Percentiles rank a stretch among this genome's conserved stretches.
Evolutionary conservation across 1,140 invertebrate species (phyloP).

Genomic region (Drosophila aff.): DNA sequence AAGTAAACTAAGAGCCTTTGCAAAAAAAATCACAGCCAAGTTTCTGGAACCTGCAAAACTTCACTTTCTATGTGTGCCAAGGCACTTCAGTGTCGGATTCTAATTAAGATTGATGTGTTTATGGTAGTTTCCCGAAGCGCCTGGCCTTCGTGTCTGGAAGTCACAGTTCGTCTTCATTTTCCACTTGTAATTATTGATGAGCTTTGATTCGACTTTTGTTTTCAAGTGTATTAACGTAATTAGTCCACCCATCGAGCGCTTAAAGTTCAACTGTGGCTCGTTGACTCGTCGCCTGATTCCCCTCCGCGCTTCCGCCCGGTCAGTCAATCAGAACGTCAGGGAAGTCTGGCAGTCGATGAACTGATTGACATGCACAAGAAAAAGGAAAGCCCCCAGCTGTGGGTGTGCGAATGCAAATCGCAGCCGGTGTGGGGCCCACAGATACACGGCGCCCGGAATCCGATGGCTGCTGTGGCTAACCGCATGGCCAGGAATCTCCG

Average conservation of each 20-base stretch:
- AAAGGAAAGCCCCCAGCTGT: constrained; percentile 18
- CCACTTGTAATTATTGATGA: constrained; percentile 56
- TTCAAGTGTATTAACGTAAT: constrained; percentile 56
- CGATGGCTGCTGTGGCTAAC: constrained; percentile 50
- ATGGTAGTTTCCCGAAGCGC: constrained; percentile 17
- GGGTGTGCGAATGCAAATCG: constrained; percentile 50
- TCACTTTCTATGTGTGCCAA: constrained; percentile 47
- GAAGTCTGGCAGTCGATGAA: constrained; percentile 33
- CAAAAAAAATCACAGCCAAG: constrained; percentile 35
- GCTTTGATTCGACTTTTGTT: constrained; percentile 47
- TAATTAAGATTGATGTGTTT: constrained; percentile 83
- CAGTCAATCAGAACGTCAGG: constrained; percentile 48
- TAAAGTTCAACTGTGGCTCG: constrained; percentile 29
- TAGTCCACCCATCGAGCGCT: constrained; percentile 29
- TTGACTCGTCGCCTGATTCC: background rate
- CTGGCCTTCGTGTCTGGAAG: constrained; percentile 29
- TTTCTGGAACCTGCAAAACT: constrained; percentile 26
- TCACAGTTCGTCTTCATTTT: constrained; percentile 30
- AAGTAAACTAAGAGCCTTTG: constrained; percentile 16
- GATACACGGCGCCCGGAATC: constrained; percentile 14
- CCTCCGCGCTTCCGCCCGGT: background rate
- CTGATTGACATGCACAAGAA: constrained; percentile 61
- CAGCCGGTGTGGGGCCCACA: constrained; percentile 33
- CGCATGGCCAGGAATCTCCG: constrained; percentile 39
- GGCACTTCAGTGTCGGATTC: constrained; percentile 61